Evolutionary conservation across 30 jellyfish, hydroid and myxozoan species (phyloP).

Genomic region (Cassiopea andromeda): DNA sequence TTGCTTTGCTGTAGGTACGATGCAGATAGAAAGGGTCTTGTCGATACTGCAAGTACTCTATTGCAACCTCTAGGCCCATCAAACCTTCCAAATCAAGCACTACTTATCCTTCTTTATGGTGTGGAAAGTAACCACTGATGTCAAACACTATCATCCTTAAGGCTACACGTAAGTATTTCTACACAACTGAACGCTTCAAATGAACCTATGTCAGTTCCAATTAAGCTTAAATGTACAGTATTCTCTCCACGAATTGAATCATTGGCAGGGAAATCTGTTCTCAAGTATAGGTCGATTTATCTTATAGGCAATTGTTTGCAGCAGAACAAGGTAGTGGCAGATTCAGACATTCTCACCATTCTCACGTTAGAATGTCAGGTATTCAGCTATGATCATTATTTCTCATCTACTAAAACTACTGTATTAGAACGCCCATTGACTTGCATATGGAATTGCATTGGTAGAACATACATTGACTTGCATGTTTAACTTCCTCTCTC

Average conservation of each 20-base stretch:
- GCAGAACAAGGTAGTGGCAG: too few relatives aligned
- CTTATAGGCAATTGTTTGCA: too few relatives aligned
- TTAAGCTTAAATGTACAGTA: neutral
- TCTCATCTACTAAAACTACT: too few relatives aligned
- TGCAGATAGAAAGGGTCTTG: conserved; percentile 22
- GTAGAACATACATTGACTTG: too few relatives aligned
- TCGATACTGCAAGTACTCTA: conserved; percentile 4
- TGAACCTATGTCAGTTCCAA: conserved; percentile 10
- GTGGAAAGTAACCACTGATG: conserved; percentile 26
- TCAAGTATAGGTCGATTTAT: too few relatives aligned
- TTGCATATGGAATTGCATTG: too few relatives aligned
- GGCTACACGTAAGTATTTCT: conserved; percentile 27
- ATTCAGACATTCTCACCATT: too few relatives aligned
- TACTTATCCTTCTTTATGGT: conserved; percentile 37
- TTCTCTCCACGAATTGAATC: conserved; percentile 3
- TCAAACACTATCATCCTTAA: conserved; percentile 47
- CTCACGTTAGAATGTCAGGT: too few relatives aligned
- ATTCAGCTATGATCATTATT: too few relatives aligned
- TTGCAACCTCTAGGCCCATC: conserved; percentile 44
- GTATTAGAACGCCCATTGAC: too few relatives aligned
- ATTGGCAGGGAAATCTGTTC: too few relatives aligned
- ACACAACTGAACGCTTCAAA: conserved; percentile 31
- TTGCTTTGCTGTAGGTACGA: conserved; percentile 27
- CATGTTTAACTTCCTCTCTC: too few relatives aligned
- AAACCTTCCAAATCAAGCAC: conserved; percentile 40